phyloP scores from a whole-genome alignment of 2,888 invertebrate species.

The Apodemia mormo region DNA sequence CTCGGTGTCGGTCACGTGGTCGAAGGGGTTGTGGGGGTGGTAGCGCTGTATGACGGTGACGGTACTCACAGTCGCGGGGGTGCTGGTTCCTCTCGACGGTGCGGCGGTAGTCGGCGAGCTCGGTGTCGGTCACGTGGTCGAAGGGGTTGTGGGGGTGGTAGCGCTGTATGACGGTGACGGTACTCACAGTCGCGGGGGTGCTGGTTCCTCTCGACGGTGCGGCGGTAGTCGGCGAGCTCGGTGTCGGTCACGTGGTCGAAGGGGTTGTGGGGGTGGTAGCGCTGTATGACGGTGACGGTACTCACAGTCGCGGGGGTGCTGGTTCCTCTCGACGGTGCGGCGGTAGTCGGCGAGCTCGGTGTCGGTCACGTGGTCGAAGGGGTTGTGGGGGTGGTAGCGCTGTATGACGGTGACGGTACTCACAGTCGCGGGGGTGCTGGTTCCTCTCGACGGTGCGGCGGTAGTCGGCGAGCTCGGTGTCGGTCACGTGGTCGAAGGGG shows the following conservation, averaged over 20 bases:
- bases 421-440: conserved; percentile 82
- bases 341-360: conserved; percentile 97
- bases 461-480: conserved; percentile 97
- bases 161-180: background rate
- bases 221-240: conserved; percentile 96
- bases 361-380: conserved; percentile 68
- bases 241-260: conserved; percentile 98
- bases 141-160: background rate
- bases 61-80: conserved; percentile 72
- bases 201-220: conserved; percentile 90
- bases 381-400: background rate
- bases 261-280: conserved; percentile 88
- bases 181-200: conserved; percentile 79
- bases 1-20: too few species aligned
- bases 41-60: background rate
- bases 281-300: conserved; percentile 36
- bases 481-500: conserved; percentile 98
- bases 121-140: conserved; percentile 85
- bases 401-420: conserved; percentile 36
- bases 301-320: conserved; percentile 79
- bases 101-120: conserved; percentile 95
- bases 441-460: conserved; percentile 92
- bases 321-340: conserved; percentile 90
- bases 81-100: conserved; percentile 91
- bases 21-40: too few species aligned